Evolutionary conservation across 2,888 invertebrate genomes (phyloP), one percentile per base, ranked within the genome.

Genomic region (Scaptodrosophila latifasciaeformis): DNA sequence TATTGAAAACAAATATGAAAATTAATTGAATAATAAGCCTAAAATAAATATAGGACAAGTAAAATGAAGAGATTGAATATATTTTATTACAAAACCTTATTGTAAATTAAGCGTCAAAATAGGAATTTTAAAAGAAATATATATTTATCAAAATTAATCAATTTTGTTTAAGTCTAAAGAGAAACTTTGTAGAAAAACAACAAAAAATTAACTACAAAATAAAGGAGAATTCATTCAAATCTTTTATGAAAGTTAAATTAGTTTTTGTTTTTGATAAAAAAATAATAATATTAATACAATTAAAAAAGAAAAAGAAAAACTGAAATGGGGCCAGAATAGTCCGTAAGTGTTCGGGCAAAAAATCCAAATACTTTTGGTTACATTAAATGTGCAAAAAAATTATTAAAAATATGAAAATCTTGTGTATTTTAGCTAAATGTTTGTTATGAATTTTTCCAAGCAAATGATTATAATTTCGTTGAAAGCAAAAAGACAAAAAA

Each of bases 311-410:
- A 50, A 49, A 52, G 45, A 50, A 59, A 53, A 47, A 49, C 43
- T 44, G 49, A 57, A 68, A 86, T 82, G 86, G 87, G 86, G 86
- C 85, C 86, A 84, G 67, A 69, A 77, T 84, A 83, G 86, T 86
- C 83, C 84, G 84, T 86, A 86, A 86, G 86, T 85, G 84, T 86
- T 86, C 86, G 87, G 84, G 82, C 82, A 81, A 86, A 87, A 85
- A 84, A n/a, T 12, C n/a, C 31, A 10, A 31, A 78, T 85, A 65
- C 82, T 80, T 83, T 84, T 82, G 84, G 82, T 81, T 76, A 81
- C 81, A 76, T 76, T 75, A 75, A 77, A 82, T 81, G 74, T 67
- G 68, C 59, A 76, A 59, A 30, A 59, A 46, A 55, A 57, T 53
- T 49, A 42, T 56, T 51, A 54, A 59, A 54, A 54, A 49, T 44